Evolutionary conservation across 2,113 vertebrate species (phyloP), one percentile per base, ranked within the genome.

Genomic region (Heterocephalus glaber): DNA sequence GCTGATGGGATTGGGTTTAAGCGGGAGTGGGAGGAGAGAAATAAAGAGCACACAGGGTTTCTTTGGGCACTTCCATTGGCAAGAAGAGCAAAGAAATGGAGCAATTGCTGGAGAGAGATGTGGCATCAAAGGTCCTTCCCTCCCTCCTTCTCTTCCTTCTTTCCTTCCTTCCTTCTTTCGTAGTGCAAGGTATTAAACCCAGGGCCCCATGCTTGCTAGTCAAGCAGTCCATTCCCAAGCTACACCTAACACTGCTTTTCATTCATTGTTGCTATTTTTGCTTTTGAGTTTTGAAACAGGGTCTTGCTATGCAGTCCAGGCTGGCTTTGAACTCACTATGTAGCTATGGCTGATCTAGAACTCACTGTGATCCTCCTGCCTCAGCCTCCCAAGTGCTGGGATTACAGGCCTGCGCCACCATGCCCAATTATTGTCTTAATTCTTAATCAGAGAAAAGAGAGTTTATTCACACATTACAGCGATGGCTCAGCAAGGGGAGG

Each of bases 371-470:
- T 79, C 76, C 47, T 54, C 49, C 49, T 79, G 76, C 49, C 30
- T 54, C 49, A 20, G 9, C 47, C 30, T 54, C 16, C 16, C 76
- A 79, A 54, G 17, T 79, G 16, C 30, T 79, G 30, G 49, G 49
- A 35, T 54, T 79, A 22, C 30, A 54, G 33, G 49, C 3, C 14
- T 35, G 30, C 4, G 10, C 49, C 30, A 35, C 49, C 47, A 79
- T 52, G 19, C 76, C 49, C 35, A 30, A 54, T 30, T 0, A 1
- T 33, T 49, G 13, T 28, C 65, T 91, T 92, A 92, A 65, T 82
- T 82, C 92, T 95, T 72, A 41, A 61, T 58, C 5, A 86, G 95
- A 85, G 30, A 83, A 92, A 60, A 7, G 61, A 68, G 47, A 66
- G 20, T 14, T 8, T n/a, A 12, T 54, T 54, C 54, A 8, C 44